Evolutionary conservation across 2,888 invertebrate genomes (phyloP), one percentile per base, ranked within the genome.

Genomic region (Erebia palarica): DNA sequence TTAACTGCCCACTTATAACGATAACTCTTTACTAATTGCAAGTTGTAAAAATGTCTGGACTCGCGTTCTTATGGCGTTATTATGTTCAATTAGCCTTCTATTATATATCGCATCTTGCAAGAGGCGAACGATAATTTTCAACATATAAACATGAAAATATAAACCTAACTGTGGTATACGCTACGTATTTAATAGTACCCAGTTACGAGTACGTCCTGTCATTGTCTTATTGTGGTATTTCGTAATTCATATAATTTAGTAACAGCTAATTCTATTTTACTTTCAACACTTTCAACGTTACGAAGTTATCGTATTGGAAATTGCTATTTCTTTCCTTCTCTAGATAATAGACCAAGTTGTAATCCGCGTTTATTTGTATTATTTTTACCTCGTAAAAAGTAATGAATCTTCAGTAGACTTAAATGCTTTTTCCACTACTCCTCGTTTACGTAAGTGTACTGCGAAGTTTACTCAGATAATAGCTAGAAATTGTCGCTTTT

Each of bases 41-140:
- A 63, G 64, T 66, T 61, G 68, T 60, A 65, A 47, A 47, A 69
- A 68, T 63, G 49, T 53, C 63, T 63, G 59, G 36, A 58, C 66
- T 47, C 42, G 27, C 27, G 16, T 44, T 70, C 57, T 51, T 59
- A 65, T 53, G 68, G 36, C 59, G 68, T 71, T 70, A 66, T 71
- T 73, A 71, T 64, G 69, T 64, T 67, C 66, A 67, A 71, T 73
- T 73, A 71, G 49, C 53, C 51, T 16, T 66, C 64, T n/a, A 13
- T 10, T 36, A 7, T n/a, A 5, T 49, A 49, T 21, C 51, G 65
- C 55, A 47, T 58, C 66, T 58, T 58, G 47, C 59, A 49, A 59
- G 63, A 51, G 49, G 51, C 58, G 16, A 68, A 71, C 61, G 57
- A 71, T 71, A 55, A 71, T 71, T 71, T 51, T 63, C 13, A 61